A percentile compares a stretch with the other conserved stretches of the same genome.
These are phyloP conservation scores for Dreissena polymorpha DNA, from an alignment of 1,140 invertebrate species.

Conservation along the genomic window DNA sequence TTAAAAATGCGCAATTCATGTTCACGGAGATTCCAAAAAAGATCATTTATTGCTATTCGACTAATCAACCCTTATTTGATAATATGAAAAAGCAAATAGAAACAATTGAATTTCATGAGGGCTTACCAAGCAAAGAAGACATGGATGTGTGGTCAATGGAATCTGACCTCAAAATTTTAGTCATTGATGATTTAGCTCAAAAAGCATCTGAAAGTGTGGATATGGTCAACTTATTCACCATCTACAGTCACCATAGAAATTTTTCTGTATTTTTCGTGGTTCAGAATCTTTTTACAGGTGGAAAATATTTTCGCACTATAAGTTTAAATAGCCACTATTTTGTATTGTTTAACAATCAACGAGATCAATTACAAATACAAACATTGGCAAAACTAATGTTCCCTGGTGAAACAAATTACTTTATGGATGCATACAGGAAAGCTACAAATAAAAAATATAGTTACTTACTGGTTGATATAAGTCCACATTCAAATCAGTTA, in stretches of 20 bases:
- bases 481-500: slow-evolving; percentile 16
- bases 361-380: slow-evolving; percentile 56
- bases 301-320: slow-evolving; percentile 41
- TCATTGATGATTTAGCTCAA: slow-evolving; percentile 39
- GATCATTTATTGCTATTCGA: too few relatives aligned
- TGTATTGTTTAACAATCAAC: slow-evolving; percentile 53
- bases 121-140: slow-evolving; percentile 40
- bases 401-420: slow-evolving; percentile 50
- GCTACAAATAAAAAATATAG: slow-evolving; percentile 42
- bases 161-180: slow-evolving; percentile 27
- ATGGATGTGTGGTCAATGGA: slow-evolving; percentile 38
- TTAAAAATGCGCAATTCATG: too few relatives aligned
- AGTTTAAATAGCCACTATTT: slow-evolving; percentile 39
- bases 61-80: too few relatives aligned
- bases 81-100: slow-evolving; percentile 28
- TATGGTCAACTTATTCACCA: slow-evolving; percentile 35
- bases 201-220: slow-evolving; percentile 32
- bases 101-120: slow-evolving; percentile 30
- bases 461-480: slow-evolving; percentile 56
- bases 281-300: slow-evolving; percentile 46
- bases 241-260: slow-evolving; percentile 27
- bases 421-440: slow-evolving; percentile 55
- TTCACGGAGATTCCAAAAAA: too few relatives aligned
- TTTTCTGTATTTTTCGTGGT: slow-evolving; percentile 31
- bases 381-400: slow-evolving; percentile 59